Conservation (phyloP, 2,113 vertebrate genomes). For the Aleadryas rufinucha region DNA sequence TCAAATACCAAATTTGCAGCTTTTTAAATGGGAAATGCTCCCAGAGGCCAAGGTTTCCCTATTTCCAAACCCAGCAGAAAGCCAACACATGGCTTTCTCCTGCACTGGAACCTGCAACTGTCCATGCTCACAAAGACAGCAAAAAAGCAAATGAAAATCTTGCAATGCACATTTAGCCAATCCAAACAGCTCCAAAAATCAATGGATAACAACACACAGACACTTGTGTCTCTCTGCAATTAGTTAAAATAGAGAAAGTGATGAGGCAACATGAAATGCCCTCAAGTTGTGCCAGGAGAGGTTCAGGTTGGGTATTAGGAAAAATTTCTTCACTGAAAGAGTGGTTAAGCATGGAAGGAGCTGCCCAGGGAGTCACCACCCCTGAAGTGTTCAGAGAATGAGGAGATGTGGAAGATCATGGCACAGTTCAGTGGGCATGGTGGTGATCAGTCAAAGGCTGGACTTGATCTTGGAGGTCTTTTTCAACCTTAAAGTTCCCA, state of each 20-base stretch:
- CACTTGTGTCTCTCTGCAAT: not conserved
- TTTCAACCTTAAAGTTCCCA: not conserved
- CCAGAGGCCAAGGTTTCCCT: not conserved
- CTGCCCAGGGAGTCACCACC: not conserved
- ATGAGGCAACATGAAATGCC: not conserved
- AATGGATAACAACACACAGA: not conserved
- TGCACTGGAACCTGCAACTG: not conserved
- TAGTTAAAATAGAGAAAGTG: not conserved
- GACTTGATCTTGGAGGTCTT: not conserved
- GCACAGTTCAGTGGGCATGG: not conserved
- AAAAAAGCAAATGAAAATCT: not conserved
- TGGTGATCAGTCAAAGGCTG: not conserved
- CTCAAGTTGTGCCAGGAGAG: not conserved
- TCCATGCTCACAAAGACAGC: not conserved
- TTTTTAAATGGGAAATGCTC: slow-evolving; percentile 3
- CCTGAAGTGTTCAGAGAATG: not conserved
- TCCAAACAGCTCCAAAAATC: not conserved
- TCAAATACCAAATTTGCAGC: not conserved
- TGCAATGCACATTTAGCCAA: not conserved
- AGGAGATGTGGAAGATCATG: fast-evolving
- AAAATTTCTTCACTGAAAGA: not conserved
- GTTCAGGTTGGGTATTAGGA: not conserved
- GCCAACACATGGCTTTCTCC: not conserved
- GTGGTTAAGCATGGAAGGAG: not conserved
- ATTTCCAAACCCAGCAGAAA: not conserved